Evolutionary conservation across 2,797 vertebrate species (phyloP), one percentile per base, ranked within the genome.

Genomic region (Crossoptilon crossoptilon): DNA sequence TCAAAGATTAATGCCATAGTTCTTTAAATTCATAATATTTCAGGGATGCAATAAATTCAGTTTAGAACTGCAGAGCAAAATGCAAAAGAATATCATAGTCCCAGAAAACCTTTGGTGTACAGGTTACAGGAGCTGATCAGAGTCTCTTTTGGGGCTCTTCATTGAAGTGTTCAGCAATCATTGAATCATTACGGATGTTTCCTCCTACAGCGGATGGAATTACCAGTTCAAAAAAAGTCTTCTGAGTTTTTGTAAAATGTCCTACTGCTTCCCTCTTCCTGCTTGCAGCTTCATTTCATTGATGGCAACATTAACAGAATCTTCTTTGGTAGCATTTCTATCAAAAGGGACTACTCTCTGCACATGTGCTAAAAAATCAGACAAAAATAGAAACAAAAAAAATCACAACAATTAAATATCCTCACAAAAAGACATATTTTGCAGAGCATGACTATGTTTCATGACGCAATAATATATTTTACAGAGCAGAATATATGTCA

Each of bases 261-360:
- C 95, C 91, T 98, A 95, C 16, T 84, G 94, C 82, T 96, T 95
- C 78, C 96, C 89, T 90, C 97, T 97, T 96, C 97, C 97, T 87
- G 94, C 81, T 58, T 84, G 93, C 85, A 78, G 51, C 86, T 96
- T 96, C 95, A 71, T 96, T 88, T 97, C 90, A 74, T 96, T 96
- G 91, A 92, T 49, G 51, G 82, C 59, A 70, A 91, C 94, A 76
- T 92, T 75, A 53, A 83, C 6, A 46, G 95, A 85, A 93, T 96
- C 97, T 90, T 96, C 96, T 83, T 95, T 96, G 86, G 69, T 67
- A 94, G 89, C 79, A 91, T 97, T 97, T 77, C 97, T 59, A 87
- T 98, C 96, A 49, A 97, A 97, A 91, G 92, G 93, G 97, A 95
- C 82, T 39, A 96, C 90, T 81, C 75, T 97, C 96, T 97, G 98